Base-by-base conservation (phyloP, 92 coral and sea anemone genomes). In the Phenganax subtilis region DNA sequence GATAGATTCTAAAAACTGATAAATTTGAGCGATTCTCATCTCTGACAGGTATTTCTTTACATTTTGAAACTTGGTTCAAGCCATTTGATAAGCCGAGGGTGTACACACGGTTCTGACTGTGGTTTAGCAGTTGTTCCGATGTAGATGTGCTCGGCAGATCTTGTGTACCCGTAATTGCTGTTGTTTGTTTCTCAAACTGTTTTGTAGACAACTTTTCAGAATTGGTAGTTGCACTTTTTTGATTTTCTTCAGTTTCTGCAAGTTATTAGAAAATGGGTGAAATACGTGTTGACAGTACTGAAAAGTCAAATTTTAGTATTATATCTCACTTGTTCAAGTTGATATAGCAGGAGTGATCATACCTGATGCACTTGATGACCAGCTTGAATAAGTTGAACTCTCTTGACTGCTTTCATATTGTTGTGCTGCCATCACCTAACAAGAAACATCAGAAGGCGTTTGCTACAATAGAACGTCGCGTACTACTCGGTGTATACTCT, bases 1-100 rank as follows among this genome's bases (percentile, higher is more conserved):
- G 83, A 64, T 79, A 79, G 73, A 79, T 79, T 63, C 83, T 54
- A 79, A 79, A 79, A 31, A 79, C 83, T 3, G 83, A 63, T 44
- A 59, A 25, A 12, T 76, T 76, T 10, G 81, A 76, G 10, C 71
- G 5, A 6, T 79, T 17, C 28, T 53, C 73, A 12, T 17, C 83
- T 52, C 83, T 65, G 6, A n/a, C 58, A 10, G 72, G 51, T n/a
- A 54, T 3, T 16, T 79, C 75, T 55, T 79, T 53, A 17, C 73
- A 0, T 47, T 25, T 47, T 47, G 77, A 53, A 12, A 55, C 9
- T 12, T 79, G 68, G 4, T 79, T 63, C 55, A 79, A 28, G 12
- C 83, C 74, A 47, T 79, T 55, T 79, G 74, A 51, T 61, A 65
- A 0, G 51, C 83, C 83, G 60, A 79, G 83, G 62, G 83, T 79